Evolutionary conservation across 2,888 invertebrate species (phyloP), one percentile per base, ranked within the genome.

Genomic region (Fragum sueziense): DNA sequence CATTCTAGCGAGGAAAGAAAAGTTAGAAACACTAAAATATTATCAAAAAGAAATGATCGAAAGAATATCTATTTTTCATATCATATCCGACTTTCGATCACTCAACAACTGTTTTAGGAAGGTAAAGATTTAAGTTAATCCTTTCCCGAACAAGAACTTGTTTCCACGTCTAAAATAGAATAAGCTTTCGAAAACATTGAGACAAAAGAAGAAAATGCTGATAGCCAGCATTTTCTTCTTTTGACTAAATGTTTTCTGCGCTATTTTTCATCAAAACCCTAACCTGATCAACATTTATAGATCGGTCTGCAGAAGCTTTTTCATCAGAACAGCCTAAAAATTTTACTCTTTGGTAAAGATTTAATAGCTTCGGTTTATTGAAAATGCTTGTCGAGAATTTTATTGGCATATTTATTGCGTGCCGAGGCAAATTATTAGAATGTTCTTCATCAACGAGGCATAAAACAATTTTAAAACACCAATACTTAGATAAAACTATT

Each of bases 371-470:
- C 17, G 34, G 22, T 31, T 54, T 52, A 70, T 70, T 70, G 70
- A 70, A 70, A 70, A 52, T 27, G 52, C 70, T n/a, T 70, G 70
- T 70, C 22, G 70, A 22, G 29, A 54, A 34, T 54, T 31, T 70
- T 54, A 70, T 54, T 70, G 70, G 70, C 54, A 34, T 54, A 65
- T 65, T 65, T 65, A 65, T 65, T 65, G 41, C 65, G 65, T 41
- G 65, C 34, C 22, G 41, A 65, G 41, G 47, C 65, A 41, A 65
- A 65, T 65, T 37, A 65, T 65, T 65, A 22, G 27, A 65, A 41
- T 25, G 65, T 41, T 65, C 22, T 65, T 65, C 65, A 65, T 65
- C 34, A 65, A 65, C 65, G 25, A 65, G 25, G 37, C 65, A 41
- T 41, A 14, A 65, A 65, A 27, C 41, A 65, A 25, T 41, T 65